Evolutionary conservation across 2,888 invertebrate species (phyloP).

Genomic region (Caenorhabditis sulstoni): DNA sequence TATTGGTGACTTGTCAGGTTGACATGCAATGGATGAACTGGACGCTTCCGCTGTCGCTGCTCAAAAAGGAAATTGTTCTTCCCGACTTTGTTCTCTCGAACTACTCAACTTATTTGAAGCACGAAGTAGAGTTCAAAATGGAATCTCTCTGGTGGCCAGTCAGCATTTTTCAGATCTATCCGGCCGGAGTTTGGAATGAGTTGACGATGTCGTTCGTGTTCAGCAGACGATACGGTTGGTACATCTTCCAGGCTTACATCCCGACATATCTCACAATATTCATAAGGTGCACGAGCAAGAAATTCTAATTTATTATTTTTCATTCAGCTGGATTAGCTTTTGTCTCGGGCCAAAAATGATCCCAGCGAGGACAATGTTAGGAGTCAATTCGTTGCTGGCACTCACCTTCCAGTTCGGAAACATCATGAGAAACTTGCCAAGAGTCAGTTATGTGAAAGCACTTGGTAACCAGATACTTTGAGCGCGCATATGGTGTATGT

Average conservation of each 20-base stretch:
- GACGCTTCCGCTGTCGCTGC: constrained; percentile 71
- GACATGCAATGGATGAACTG: constrained; percentile 78
- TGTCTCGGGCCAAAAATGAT: constrained; percentile 77
- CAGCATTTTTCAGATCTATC: constrained; percentile 69
- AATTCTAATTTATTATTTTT: constrained; percentile 5
- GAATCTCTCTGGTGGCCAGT: not conserved
- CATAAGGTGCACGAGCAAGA: constrained; percentile 69
- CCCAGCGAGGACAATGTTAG: constrained; percentile 78
- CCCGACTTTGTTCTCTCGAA: constrained; percentile 79
- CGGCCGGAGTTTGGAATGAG: constrained; percentile 80
- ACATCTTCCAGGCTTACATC: constrained; percentile 80
- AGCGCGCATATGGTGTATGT: not conserved
- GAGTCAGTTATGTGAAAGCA: constrained; percentile 74
- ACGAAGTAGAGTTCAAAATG: constrained; percentile 58
- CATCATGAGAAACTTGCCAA: constrained; percentile 79
- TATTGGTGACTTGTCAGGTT: constrained; percentile 57
- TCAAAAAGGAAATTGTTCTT: constrained; percentile 78
- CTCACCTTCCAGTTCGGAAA: constrained; percentile 78
- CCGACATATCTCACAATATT: constrained; percentile 81
- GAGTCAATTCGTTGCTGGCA: constrained; percentile 77
- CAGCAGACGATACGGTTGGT: constrained; percentile 79
- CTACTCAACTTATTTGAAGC: constrained; percentile 71
- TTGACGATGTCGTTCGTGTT: constrained; percentile 79
- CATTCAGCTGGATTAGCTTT: constrained; percentile 75
- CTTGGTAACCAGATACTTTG: constrained; percentile 49